phyloP scores from a whole-genome alignment of 2,888 invertebrate genomes.

The Cryptocheilus praepositus region DNA sequence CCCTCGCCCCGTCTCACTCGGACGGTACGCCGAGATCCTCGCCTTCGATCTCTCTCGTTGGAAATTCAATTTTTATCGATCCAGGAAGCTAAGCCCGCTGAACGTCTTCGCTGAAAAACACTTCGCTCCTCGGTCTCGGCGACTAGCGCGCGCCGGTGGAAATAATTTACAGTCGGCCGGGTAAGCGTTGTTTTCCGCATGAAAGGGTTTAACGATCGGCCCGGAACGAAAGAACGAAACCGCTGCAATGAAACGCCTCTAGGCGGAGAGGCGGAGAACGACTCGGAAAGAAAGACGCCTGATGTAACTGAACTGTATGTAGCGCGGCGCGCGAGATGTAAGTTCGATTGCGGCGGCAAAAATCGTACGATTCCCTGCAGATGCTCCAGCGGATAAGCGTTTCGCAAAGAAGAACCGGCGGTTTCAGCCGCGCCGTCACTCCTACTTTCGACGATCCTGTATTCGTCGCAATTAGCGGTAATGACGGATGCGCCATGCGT shows the following conservation, averaged over 20 bases:
- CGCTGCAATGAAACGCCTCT: neutral
- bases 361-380: too few relatives aligned
- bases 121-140: neutral
- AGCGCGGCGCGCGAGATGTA: too few relatives aligned
- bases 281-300: neutral
- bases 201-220: conserved; percentile 46
- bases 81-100: neutral
- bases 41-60: neutral
- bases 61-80: conserved; percentile 8
- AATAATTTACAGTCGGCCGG: conserved; percentile 49
- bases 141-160: conserved; percentile 19
- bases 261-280: neutral
- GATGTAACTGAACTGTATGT: too few relatives aligned
- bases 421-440: too few relatives aligned
- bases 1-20: neutral
- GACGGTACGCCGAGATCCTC: neutral
- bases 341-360: too few relatives aligned
- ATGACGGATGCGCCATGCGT: too few relatives aligned
- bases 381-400: too few relatives aligned
- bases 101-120: conserved; percentile 10
- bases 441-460: too few relatives aligned
- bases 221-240: conserved; percentile 11
- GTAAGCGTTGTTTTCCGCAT: conserved; percentile 53
- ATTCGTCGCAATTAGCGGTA: too few relatives aligned
- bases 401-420: too few relatives aligned